Percentiles rank a stretch among this genome's conserved stretches.
Evolutionary conservation across 2,797 vertebrate species (phyloP).

Genomic region (Halcyon smyrnensis): DNA sequence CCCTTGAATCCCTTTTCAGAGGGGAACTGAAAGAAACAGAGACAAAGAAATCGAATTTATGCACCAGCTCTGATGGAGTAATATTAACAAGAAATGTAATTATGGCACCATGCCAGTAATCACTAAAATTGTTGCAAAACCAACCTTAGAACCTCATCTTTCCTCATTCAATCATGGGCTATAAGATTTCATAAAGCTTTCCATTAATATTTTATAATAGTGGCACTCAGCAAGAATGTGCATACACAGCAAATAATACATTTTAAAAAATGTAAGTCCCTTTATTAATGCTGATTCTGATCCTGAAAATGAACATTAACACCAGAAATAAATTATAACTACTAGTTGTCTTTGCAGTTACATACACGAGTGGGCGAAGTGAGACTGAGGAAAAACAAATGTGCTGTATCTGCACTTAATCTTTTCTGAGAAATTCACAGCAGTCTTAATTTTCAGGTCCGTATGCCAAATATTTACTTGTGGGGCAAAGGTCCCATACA

Average conservation of each 20-base stretch:
- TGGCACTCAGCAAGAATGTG: not conserved
- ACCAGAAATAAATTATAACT: not conserved
- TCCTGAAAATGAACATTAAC: not conserved
- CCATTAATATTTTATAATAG: not conserved
- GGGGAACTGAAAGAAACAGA: not conserved
- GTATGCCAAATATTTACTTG: not conserved
- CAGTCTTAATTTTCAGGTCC: not conserved
- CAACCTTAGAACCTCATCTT: not conserved
- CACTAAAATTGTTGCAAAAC: not conserved
- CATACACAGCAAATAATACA: not conserved
- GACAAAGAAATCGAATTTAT: not conserved
- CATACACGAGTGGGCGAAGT: not conserved
- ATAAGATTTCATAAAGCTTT: constrained; percentile 25
- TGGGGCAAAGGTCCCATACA: not conserved
- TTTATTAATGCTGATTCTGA: not conserved
- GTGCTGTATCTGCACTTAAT: not conserved
- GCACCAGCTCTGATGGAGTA: not conserved
- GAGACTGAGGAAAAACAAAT: not conserved
- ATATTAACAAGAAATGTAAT: not conserved
- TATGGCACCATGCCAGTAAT: not conserved
- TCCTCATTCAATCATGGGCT: not conserved
- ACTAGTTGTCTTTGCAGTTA: not conserved
- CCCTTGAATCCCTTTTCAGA: not conserved
- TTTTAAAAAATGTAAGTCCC: not conserved
- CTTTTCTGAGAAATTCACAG: not conserved